A percentile compares a stretch with the other conserved stretches of the same genome.
Evolutionary conservation across 1,140 invertebrate genomes (phyloP).

Genomic region (Chironomus striatipennis): DNA sequence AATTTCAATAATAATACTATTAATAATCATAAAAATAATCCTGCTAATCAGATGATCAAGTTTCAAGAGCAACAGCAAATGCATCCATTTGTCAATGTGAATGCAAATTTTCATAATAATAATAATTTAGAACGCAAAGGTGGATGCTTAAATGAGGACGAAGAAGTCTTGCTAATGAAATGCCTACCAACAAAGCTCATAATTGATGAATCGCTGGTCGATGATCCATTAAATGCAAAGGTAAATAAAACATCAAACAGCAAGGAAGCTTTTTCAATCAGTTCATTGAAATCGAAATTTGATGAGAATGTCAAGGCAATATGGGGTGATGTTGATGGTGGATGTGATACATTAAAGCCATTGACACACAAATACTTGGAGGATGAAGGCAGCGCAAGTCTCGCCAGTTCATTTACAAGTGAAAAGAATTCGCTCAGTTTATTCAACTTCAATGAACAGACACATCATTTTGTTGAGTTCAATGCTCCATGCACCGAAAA

Average conservation of each 20-base stretch:
- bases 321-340: constrained; percentile 11
- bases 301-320: constrained; percentile 16
- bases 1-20: too few relatives aligned
- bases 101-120: too few relatives aligned
- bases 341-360: neutral
- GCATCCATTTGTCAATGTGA: neutral
- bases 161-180: neutral
- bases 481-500: neutral
- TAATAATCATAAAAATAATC: neutral
- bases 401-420: constrained; percentile 11
- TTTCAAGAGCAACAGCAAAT: neutral
- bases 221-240: neutral
- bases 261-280: constrained; percentile 1
- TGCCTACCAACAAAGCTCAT: neutral
- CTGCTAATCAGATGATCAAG: too few relatives aligned
- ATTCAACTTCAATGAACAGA: constrained; percentile 17
- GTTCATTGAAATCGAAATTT: constrained; percentile 14
- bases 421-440: constrained; percentile 17
- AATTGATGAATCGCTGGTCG: neutral
- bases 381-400: neutral
- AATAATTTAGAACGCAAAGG: neutral
- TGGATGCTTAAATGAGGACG: neutral
- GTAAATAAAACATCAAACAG: neutral
- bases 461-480: neutral
- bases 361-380: constrained; percentile 10